Evolutionary conservation across 2,797 vertebrate species (phyloP).

Genomic region (Enteromius thamalakanensis): DNA sequence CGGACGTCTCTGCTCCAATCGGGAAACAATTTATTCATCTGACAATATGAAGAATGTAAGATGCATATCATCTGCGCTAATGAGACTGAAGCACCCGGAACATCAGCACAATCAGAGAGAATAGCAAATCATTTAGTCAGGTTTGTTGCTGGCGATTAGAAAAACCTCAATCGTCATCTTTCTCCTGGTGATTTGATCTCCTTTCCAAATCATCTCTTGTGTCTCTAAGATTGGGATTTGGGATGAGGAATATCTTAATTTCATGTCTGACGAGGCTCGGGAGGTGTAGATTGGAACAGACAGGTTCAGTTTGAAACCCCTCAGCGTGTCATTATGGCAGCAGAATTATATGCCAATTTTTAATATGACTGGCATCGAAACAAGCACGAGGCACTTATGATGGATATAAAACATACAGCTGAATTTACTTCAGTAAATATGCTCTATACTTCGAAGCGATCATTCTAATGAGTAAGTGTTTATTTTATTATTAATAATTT

Average conservation of each 20-base stretch:
- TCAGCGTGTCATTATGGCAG: slow-evolving; percentile 17
- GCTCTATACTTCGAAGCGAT: no score
- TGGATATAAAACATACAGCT: slow-evolving; percentile 52
- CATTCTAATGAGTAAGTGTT: no score
- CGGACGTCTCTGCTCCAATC: slow-evolving; percentile 67
- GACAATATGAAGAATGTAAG: slow-evolving; percentile 63
- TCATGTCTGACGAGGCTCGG: slow-evolving; percentile 31
- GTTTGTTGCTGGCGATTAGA: slow-evolving; percentile 74
- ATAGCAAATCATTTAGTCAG: slow-evolving; percentile 72
- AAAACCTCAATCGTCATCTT: slow-evolving; percentile 72
- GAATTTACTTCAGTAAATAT: background rate
- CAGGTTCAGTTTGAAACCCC: slow-evolving; percentile 15
- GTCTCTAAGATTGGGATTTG: slow-evolving; percentile 17
- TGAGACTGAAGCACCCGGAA: slow-evolving; percentile 67
- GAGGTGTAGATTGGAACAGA: slow-evolving; percentile 22
- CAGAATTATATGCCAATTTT: slow-evolving; percentile 9
- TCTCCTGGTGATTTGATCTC: slow-evolving; percentile 67
- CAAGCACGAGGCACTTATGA: slow-evolving; percentile 53
- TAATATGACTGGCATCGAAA: slow-evolving; percentile 66
- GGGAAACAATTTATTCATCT: slow-evolving; percentile 62
- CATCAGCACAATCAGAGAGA: slow-evolving; percentile 74
- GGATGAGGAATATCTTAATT: slow-evolving; percentile 29
- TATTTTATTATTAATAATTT: no score
- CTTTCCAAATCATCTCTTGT: slow-evolving; percentile 45
- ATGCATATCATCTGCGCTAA: slow-evolving; percentile 71